These are phyloP conservation scores for Tetranychus urticae DNA, from an alignment of 1,140 invertebrate species.

Conservation along the genomic window DNA sequence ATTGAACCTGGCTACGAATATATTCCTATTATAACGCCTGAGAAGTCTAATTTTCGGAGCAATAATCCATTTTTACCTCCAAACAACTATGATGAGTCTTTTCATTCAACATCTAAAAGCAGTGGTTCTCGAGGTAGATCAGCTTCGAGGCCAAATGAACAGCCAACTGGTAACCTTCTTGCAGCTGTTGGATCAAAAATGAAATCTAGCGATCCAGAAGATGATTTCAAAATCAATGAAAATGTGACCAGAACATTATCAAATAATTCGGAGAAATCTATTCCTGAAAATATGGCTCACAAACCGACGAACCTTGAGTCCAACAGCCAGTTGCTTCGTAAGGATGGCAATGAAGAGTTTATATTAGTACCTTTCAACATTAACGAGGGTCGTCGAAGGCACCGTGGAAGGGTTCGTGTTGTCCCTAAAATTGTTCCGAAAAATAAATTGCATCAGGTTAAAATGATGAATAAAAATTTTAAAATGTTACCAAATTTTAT, in stretches of 20 bases:
- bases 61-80: too few relatives aligned
- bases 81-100: background rate
- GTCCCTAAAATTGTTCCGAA: background rate
- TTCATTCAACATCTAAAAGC: background rate
- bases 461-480: background rate
- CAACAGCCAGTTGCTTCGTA: too few relatives aligned
- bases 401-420: background rate
- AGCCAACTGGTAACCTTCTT: too few relatives aligned
- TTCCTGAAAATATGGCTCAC: background rate
- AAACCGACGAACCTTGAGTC: too few relatives aligned
- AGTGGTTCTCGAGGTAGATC: background rate
- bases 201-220: too few relatives aligned
- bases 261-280: too few relatives aligned
- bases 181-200: too few relatives aligned
- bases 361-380: background rate
- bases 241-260: too few relatives aligned
- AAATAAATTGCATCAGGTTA: background rate
- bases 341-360: background rate
- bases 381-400: background rate
- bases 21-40: slow-evolving; percentile 1
- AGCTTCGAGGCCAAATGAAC: background rate
- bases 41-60: background rate
- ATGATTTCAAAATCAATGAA: too few relatives aligned
- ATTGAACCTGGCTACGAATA: background rate
- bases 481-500: background rate